Conservation (phyloP, 2,888 invertebrate species). For the Nephrotoma flavescens region DNA sequence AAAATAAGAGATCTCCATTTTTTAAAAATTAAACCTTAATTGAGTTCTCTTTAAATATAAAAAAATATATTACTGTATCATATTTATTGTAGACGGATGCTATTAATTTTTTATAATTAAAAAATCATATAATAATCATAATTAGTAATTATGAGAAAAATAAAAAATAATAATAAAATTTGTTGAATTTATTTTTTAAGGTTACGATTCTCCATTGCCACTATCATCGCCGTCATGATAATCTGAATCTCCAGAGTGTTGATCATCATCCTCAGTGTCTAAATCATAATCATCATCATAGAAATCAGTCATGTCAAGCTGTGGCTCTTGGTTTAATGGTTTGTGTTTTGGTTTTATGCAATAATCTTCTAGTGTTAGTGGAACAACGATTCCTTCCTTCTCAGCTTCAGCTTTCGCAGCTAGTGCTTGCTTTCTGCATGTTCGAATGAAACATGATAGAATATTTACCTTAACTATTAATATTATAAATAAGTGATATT, state of each 20-base stretch:
- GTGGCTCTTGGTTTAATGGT: constrained; percentile 63
- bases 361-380: constrained; percentile 94
- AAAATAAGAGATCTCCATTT: not conserved
- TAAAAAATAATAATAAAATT: not conserved
- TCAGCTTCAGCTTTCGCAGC: constrained; percentile 91
- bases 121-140: not conserved
- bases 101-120: not conserved
- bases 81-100: not conserved
- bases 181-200: constrained; percentile 8
- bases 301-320: constrained; percentile 86
- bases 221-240: constrained; percentile 73
- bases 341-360: constrained; percentile 89
- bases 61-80: not conserved
- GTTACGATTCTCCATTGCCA: constrained; percentile 69
- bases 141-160: not conserved
- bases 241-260: constrained; percentile 51
- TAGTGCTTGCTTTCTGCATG: constrained; percentile 83
- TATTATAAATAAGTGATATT: not conserved
- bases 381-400: constrained; percentile 92
- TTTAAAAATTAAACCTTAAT: not conserved
- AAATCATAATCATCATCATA: constrained; percentile 91
- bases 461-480: not conserved
- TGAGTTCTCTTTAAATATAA: not conserved
- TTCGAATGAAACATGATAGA: not conserved
- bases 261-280: constrained; percentile 52